Conservation (phyloP, 2,888 invertebrate species). For the Ptycholaimellus sp. region DNA sequence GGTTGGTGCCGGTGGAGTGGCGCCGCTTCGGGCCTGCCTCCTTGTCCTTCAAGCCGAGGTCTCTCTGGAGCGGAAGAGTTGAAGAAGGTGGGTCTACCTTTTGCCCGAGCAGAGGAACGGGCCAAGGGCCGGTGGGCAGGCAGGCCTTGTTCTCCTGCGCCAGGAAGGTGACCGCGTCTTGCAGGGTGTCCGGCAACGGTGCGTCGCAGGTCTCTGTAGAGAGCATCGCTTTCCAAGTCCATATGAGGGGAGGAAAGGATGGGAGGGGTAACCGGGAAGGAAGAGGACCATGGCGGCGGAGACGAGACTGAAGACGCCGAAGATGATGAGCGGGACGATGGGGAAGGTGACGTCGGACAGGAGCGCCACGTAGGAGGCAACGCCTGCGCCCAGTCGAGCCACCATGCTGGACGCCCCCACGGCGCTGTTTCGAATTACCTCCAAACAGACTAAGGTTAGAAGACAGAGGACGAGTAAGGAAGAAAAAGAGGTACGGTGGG, state of each 20-base stretch:
- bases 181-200: slow-evolving; percentile 22
- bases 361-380: slow-evolving; percentile 22
- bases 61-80: no score
- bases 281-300: slow-evolving; percentile 12
- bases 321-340: slow-evolving; percentile 25
- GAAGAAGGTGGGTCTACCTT: no score
- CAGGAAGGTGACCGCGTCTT: slow-evolving; percentile 5
- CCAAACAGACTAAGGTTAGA: no score
- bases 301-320: slow-evolving; percentile 21
- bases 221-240: slow-evolving; percentile 9
- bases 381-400: slow-evolving; percentile 21
- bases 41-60: no score
- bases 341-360: slow-evolving; percentile 22
- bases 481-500: no score
- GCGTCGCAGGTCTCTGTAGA: slow-evolving; percentile 22
- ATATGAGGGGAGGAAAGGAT: not conserved
- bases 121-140: no score
- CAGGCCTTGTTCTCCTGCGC: no score
- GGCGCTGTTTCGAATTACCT: slow-evolving; percentile 20
- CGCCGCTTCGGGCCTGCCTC: no score
- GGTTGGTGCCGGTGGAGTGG: no score
- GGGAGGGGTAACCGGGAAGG: slow-evolving; percentile 4
- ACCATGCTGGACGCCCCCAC: slow-evolving; percentile 18
- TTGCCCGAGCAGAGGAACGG: no score
- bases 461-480: no score